phyloP scores from a whole-genome alignment of 1,140 invertebrate species.

The Drosophila punjabiensis region DNA sequence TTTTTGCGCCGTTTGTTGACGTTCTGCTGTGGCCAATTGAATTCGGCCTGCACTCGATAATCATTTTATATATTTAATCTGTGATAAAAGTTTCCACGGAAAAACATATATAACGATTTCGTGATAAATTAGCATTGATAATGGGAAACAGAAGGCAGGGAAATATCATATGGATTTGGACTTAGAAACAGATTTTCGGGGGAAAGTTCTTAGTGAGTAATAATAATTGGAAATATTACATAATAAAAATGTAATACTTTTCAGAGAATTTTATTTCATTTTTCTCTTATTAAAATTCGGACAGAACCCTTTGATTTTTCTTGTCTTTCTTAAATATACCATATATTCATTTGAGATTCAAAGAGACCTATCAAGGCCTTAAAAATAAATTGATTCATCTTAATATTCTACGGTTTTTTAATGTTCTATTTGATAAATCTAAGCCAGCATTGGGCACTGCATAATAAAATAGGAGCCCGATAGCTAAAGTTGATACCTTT shows the following conservation, averaged over 20 bases:
- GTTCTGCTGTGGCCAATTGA: conserved; percentile 53
- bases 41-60: conserved; percentile 70
- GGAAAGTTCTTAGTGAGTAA: neutral
- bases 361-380: no score
- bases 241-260: neutral
- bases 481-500: neutral
- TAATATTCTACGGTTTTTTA: neutral
- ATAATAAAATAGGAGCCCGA: neutral
- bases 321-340: no score
- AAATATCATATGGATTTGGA: neutral
- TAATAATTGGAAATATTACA: neutral
- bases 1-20: conserved; percentile 66
- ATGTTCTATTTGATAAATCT: no score
- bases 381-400: neutral
- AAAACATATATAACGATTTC: conserved; percentile 20
- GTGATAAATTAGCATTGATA: conserved; percentile 27
- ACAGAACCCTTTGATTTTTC: no score
- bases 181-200: neutral
- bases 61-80: conserved; percentile 73
- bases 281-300: no score
- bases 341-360: no score
- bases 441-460: neutral
- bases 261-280: no score
- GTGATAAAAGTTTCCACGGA: conserved; percentile 59
- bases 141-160: neutral